Base-by-base conservation (phyloP, 2,113 vertebrate genomes). In the Bubo scandiacus region DNA sequence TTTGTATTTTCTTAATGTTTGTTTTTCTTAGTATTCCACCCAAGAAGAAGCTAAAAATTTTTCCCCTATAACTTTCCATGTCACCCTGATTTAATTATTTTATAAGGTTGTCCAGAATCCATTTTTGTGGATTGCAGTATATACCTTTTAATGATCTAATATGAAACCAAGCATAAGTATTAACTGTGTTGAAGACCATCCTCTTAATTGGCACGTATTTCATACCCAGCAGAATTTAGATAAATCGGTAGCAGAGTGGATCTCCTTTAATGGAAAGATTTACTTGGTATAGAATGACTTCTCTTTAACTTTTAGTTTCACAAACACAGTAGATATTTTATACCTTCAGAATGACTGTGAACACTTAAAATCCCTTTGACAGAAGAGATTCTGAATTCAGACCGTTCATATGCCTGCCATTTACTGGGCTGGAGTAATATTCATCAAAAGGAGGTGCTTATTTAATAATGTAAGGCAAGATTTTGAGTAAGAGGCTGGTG, bases 401-500 rank as follows among this genome's bases (percentile, higher is more conserved):
- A 36, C 18, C 7, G 3, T 9, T 68, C 11, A 1, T 19, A 11
- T 32, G 13, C 52, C 30, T 81, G 3, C 32, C 2, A 1, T 81
- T 80, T 90, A 45, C 42, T 81, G 10, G 18, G 15, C 8, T 52
- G 25, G 25, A 65, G 32, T 42, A 70, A 13, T 47, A 43, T 3
- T 58, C 15, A 51, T 81, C 23, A 8, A 62, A 70, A 52, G 17
- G 12, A 2, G 2, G 6, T 79, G 16, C 36, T 82, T 62, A 14
- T 42, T 62, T 62, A 20, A 15, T 62, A 11, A 27, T 40, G 29
- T 34, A 70, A 26, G 12, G 27, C 38, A 80, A 49, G 10, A 15
- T 40, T 26, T 83, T 66, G 57, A 34, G 8, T 91, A 54, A 77
- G 49, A 84, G 12, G 11, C 49, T 63, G n/a, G 6, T 73, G 26